phyloP scores from a whole-genome alignment of 2,113 vertebrate genomes.

The Notothenia rossii region DNA sequence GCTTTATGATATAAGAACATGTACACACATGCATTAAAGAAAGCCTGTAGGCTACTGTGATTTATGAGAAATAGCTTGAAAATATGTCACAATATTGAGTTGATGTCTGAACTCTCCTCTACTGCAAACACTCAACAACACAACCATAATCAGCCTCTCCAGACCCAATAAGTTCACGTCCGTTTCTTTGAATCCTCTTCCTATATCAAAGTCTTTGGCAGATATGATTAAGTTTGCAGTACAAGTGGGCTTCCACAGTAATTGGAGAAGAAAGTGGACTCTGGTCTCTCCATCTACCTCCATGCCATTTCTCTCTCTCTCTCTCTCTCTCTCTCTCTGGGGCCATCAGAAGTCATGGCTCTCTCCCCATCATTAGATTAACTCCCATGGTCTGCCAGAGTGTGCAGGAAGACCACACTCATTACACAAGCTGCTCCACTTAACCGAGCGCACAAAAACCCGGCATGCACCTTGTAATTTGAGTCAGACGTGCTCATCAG shows the following conservation, averaged over 20 bases:
- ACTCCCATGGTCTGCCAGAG: constrained; percentile 63
- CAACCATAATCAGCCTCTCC: constrained; percentile 3
- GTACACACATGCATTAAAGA: neutral
- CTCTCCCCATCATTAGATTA: constrained; percentile 80
- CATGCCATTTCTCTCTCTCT: constrained; percentile 11
- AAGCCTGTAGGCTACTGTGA: neutral
- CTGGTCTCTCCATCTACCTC: constrained; percentile 44
- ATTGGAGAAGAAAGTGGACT: constrained; percentile 13
- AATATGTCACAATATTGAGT: constrained; percentile 26
- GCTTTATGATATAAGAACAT: constrained; percentile 4
- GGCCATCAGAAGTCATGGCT: constrained; percentile 60
- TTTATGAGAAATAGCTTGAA: constrained; percentile 20
- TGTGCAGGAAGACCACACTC: constrained; percentile 69
- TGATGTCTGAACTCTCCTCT: constrained; percentile 5
- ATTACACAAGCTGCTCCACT: constrained; percentile 72
- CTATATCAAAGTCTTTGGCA: constrained; percentile 4
- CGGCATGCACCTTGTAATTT: constrained; percentile 77
- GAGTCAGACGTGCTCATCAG: constrained; percentile 65
- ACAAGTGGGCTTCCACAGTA: neutral
- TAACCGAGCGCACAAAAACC: constrained; percentile 53
- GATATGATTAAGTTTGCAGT: constrained; percentile 15
- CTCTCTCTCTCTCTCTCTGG: constrained; percentile 30
- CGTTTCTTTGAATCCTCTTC: neutral
- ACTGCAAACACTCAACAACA: neutral
- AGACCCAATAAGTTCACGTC: constrained; percentile 11